phyloP scores from a whole-genome alignment of 2,113 vertebrate species.

The Hepsetus odoe region DNA sequence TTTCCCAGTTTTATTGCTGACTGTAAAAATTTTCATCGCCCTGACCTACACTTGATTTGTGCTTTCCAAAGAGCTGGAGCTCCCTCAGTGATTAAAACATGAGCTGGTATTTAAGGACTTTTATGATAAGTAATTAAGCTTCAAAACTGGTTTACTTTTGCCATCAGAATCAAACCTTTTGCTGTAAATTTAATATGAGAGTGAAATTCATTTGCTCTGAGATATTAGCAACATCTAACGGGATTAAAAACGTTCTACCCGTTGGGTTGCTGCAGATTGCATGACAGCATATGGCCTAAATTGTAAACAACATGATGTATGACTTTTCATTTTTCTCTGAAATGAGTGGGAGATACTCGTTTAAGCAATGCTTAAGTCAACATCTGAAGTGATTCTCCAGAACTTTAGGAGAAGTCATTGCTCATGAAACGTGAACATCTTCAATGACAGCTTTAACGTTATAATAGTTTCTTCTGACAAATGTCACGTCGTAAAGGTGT shows the following conservation, averaged over 20 bases:
- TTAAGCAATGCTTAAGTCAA: too few relatives aligned
- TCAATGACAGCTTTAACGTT: too few relatives aligned
- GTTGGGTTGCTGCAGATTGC: not conserved
- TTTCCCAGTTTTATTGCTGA: conserved; percentile 18
- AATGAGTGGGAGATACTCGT: too few relatives aligned
- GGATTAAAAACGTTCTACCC: not conserved
- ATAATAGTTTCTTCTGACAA: too few relatives aligned
- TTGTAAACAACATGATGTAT: not conserved
- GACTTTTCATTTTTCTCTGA: too few relatives aligned
- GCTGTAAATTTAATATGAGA: conserved; percentile 40
- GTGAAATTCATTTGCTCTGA: conserved; percentile 38
- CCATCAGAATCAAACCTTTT: conserved; percentile 49
- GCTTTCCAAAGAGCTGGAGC: conserved; percentile 44
- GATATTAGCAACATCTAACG: not conserved
- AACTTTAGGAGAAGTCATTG: too few relatives aligned
- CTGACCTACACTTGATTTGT: conserved; percentile 51
- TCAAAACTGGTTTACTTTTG: conserved; percentile 52
- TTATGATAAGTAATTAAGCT: conserved; percentile 49
- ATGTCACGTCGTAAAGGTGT: too few relatives aligned
- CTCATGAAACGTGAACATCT: too few relatives aligned
- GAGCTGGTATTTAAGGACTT: conserved; percentile 41
- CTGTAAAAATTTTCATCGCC: conserved; percentile 40
- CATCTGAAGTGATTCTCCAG: too few relatives aligned
- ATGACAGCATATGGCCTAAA: not conserved
- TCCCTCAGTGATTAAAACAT: conserved; percentile 32